A percentile compares a stretch with the other conserved stretches of the same genome.
Conservation (phyloP, 2,113 vertebrate species). For the Pica pica region DNA sequence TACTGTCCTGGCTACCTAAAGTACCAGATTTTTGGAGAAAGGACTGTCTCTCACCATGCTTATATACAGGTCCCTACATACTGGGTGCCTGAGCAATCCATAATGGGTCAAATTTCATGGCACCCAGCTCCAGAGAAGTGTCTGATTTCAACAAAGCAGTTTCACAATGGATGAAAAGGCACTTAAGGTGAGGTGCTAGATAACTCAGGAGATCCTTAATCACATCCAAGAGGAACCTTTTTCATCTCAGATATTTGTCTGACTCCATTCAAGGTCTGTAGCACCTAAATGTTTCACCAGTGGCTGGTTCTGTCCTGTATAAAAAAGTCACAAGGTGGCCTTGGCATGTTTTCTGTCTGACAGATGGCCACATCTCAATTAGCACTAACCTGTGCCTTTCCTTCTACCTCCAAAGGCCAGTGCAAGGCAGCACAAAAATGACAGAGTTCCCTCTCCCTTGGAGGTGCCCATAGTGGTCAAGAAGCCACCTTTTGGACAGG, state of each 20-base stretch:
- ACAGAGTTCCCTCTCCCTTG: background rate
- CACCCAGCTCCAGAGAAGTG: background rate
- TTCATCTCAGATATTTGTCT: background rate
- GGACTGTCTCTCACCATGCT: background rate
- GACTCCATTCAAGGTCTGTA: background rate
- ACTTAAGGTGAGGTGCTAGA: background rate
- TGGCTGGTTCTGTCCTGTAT: background rate
- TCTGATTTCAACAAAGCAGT: background rate
- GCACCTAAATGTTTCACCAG: background rate
- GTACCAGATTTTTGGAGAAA: background rate
- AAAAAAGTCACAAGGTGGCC: background rate
- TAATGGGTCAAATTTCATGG: background rate
- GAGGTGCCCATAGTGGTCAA: background rate
- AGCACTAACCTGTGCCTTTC: background rate
- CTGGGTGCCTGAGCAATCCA: background rate
- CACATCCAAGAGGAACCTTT: background rate
- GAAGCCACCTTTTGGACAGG: background rate
- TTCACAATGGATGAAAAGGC: background rate
- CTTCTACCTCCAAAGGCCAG: background rate
- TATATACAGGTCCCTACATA: background rate
- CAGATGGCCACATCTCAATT: conserved; percentile 30
- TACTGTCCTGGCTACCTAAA: background rate
- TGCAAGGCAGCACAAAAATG: background rate
- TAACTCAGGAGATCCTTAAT: background rate
- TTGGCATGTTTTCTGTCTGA: background rate